Conservation (phyloP, 1,140 invertebrate genomes). For the Zaprionus ornatus region DNA sequence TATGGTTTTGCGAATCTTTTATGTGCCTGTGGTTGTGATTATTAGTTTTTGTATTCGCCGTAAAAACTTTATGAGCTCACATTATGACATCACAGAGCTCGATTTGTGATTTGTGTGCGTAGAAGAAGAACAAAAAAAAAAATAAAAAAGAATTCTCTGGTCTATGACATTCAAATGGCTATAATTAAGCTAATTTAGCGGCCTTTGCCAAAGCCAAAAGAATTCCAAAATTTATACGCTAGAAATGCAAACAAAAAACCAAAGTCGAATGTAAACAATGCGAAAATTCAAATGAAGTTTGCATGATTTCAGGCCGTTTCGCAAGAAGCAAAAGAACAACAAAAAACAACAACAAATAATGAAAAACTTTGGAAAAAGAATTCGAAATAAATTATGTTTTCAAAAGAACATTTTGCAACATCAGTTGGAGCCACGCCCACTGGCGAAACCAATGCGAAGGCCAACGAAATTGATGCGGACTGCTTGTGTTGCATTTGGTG, state of each 20-base stretch:
- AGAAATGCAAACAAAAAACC: conserved; percentile 44
- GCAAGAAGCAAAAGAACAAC: conserved; percentile 39
- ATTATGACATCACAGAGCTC: conserved; percentile 67
- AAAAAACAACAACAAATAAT: conserved; percentile 4
- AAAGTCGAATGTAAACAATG: conserved; percentile 58
- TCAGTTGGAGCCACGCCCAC: conserved; percentile 47
- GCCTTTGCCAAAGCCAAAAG: conserved; percentile 43
- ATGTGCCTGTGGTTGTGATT: neutral
- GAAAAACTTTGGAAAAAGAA: conserved; percentile 22
- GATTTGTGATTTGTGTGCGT: conserved; percentile 49
- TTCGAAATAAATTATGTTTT: conserved; percentile 75
- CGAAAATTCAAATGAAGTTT: conserved; percentile 73
- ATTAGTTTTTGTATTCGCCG: conserved; percentile 17
- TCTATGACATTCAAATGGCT: conserved; percentile 69
- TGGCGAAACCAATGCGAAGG: conserved; percentile 48
- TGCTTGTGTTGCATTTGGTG: conserved; percentile 14
- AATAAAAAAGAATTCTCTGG: conserved; percentile 7
- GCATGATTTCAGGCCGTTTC: conserved; percentile 71
- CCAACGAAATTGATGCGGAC: conserved; percentile 68
- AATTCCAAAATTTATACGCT: conserved; percentile 37
- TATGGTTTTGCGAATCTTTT: neutral
- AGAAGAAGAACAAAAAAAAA: neutral
- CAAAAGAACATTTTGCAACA: conserved; percentile 71
- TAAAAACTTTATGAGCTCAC: conserved; percentile 39
- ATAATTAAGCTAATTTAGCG: conserved; percentile 74